phyloP scores from a whole-genome alignment of 2,797 vertebrate species.

The Gila robusta region DNA sequence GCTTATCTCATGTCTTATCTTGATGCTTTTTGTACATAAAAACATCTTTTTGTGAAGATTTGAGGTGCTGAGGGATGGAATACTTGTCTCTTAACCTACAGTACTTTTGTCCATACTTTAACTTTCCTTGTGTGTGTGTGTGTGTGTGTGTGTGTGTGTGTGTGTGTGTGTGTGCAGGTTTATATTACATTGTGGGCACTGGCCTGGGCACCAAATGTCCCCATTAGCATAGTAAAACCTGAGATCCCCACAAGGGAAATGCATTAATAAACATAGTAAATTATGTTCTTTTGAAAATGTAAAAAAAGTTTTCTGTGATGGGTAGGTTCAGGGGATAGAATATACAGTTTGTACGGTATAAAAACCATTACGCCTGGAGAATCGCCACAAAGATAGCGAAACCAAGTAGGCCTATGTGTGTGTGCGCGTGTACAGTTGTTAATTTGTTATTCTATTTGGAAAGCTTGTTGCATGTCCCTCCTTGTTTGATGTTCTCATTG shows the following conservation, averaged over 20 bases:
- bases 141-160: too few relatives aligned
- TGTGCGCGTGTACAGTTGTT: background rate
- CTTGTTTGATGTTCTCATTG: constrained; percentile 2
- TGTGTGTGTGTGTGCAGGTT: background rate
- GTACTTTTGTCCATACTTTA: constrained; percentile 18
- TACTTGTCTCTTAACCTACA: constrained; percentile 28
- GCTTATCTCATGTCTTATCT: constrained; percentile 49
- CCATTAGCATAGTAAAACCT: too few relatives aligned
- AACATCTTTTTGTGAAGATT: constrained; percentile 21
- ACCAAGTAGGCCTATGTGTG: background rate
- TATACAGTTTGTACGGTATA: too few relatives aligned
- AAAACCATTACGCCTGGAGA: too few relatives aligned
- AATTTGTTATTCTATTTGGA: background rate
- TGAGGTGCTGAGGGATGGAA: constrained; percentile 19
- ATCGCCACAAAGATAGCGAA: too few relatives aligned
- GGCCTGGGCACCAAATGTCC: too few relatives aligned
- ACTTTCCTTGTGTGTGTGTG: background rate
- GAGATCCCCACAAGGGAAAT: too few relatives aligned
- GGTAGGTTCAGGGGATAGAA: too few relatives aligned
- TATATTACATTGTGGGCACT: too few relatives aligned
- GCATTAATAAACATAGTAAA: too few relatives aligned
- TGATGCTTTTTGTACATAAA: constrained; percentile 35
- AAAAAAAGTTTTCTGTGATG: too few relatives aligned
- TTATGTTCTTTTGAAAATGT: too few relatives aligned
- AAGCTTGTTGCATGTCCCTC: background rate